Evolutionary conservation across 2,113 vertebrate genomes (phyloP).

Genomic region (Limnothrissa miodon): DNA sequence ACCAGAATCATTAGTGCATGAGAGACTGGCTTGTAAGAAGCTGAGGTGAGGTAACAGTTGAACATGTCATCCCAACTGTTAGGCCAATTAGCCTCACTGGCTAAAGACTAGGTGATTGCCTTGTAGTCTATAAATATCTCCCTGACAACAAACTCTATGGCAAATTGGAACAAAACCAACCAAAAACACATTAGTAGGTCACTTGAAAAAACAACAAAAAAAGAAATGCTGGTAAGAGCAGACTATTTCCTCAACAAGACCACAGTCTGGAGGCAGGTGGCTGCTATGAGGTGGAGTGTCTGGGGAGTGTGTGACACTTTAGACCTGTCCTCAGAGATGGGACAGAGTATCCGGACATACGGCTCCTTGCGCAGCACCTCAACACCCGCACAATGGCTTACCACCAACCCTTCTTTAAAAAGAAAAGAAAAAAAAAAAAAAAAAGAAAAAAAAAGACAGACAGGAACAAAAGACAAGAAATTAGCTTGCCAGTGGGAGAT

Average conservation of each 20-base stretch:
- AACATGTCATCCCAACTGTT: neutral
- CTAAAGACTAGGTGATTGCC: neutral
- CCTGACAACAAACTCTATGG: neutral
- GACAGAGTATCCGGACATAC: neutral
- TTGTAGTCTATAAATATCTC: neutral
- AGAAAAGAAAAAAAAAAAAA: too few relatives aligned
- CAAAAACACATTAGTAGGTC: neutral
- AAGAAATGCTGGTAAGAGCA: neutral
- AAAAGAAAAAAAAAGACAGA: too few relatives aligned
- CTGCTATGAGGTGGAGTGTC: neutral
- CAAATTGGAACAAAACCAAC: neutral
- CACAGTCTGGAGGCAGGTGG: neutral
- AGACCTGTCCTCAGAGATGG: neutral
- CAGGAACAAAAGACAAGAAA: constrained; percentile 61
- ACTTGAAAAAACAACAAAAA: neutral
- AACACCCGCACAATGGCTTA: constrained; percentile 55
- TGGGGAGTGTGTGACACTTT: neutral
- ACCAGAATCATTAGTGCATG: neutral
- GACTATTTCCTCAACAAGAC: neutral
- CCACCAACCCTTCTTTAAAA: constrained; percentile 70
- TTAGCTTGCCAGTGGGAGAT: constrained; percentile 52
- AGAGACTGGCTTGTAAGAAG: neutral
- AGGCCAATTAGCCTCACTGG: neutral
- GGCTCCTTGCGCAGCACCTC: neutral
- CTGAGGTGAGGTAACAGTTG: neutral